Percentiles rank a stretch among this genome's conserved stretches.
phyloP scores from a whole-genome alignment of 2,797 vertebrate genomes.

The Remorina albescens region DNA sequence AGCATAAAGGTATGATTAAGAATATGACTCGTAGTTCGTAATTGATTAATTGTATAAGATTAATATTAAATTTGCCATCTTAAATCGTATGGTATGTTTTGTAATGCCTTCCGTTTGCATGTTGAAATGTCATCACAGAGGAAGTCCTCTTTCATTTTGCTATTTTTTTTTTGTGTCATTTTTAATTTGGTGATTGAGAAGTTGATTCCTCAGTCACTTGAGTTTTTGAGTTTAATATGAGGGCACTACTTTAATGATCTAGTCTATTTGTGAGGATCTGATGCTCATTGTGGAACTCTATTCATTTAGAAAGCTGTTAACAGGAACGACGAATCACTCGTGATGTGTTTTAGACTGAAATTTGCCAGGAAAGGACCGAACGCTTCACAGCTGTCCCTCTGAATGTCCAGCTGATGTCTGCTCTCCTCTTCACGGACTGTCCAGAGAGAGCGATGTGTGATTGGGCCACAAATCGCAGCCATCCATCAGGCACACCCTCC shows the following conservation, averaged over 20 bases:
- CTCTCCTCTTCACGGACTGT: slow-evolving; percentile 38
- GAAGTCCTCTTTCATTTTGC: not conserved
- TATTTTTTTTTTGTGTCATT: too few species aligned
- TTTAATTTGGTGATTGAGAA: not conserved
- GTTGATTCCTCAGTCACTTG: not conserved
- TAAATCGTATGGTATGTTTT: not conserved
- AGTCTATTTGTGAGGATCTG: not conserved
- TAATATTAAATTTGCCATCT: not conserved
- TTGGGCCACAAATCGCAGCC: slow-evolving; percentile 46
- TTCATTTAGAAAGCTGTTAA: too few species aligned
- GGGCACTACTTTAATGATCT: too few species aligned
- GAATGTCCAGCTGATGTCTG: slow-evolving; percentile 26
- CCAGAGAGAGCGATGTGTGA: slow-evolving; percentile 56
- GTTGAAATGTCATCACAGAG: slow-evolving; percentile 6
- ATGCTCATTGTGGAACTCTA: not conserved
- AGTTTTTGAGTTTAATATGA: not conserved
- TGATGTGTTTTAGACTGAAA: slow-evolving; percentile 9
- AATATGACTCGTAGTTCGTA: not conserved
- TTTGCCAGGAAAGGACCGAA: slow-evolving; percentile 11
- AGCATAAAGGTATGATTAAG: not conserved
- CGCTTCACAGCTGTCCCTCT: slow-evolving; percentile 11
- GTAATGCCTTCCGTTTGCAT: not conserved
- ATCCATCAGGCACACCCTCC: slow-evolving; percentile 53
- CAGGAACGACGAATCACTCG: too few species aligned
- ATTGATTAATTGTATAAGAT: not conserved